A percentile compares a stretch with the other conserved stretches of the same genome.
Conservation (phyloP, 2,113 vertebrate species). For the Collichthys lucidus region DNA sequence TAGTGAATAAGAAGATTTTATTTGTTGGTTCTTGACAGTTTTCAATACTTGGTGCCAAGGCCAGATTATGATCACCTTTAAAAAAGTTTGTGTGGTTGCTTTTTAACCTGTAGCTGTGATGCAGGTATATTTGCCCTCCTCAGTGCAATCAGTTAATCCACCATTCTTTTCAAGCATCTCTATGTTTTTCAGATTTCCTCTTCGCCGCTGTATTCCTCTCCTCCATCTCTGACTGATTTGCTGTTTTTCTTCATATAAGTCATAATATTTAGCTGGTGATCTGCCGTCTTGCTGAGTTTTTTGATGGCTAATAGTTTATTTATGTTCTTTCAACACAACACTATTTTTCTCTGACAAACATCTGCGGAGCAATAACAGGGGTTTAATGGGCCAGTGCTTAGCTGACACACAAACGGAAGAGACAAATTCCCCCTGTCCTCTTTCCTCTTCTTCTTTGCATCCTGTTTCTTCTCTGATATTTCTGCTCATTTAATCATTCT, state of each 20-base stretch:
- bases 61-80: background rate
- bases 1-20: background rate
- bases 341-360: constrained; percentile 61
- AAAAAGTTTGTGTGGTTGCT: background rate
- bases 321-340: constrained; percentile 60
- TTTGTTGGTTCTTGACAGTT: background rate
- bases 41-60: background rate
- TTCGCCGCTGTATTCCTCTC: background rate
- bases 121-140: too few relatives aligned
- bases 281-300: constrained; percentile 14
- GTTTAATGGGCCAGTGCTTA: constrained; percentile 59
- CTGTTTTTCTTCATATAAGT: constrained; percentile 16
- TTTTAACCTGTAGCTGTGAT: background rate
- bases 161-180: background rate
- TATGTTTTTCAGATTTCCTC: constrained; percentile 9
- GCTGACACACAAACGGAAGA: constrained; percentile 20
- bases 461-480: constrained; percentile 15
- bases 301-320: constrained; percentile 63
- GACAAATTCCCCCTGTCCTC: constrained; percentile 16
- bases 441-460: constrained; percentile 10
- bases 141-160: background rate
- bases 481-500: constrained; percentile 38
- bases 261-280: constrained; percentile 35
- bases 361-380: constrained; percentile 58
- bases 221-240: constrained; percentile 10